A percentile compares a stretch with the other conserved stretches of the same genome.
Conservation (phyloP, 2,113 vertebrate species). For the Calonectris borealis region DNA sequence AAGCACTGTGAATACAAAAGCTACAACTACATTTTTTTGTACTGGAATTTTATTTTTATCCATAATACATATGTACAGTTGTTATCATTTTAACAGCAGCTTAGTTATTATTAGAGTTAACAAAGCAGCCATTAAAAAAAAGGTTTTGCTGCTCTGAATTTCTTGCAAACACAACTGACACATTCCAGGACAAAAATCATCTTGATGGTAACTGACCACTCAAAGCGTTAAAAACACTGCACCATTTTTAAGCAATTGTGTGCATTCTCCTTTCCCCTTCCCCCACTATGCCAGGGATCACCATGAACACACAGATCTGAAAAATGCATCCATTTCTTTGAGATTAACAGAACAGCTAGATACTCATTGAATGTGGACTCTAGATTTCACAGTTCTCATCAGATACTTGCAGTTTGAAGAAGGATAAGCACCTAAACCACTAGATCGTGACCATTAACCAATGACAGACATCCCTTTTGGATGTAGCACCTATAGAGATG, state of each 20-base stretch:
- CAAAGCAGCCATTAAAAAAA: not conserved
- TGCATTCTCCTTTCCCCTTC: not conserved
- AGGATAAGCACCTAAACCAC: not conserved
- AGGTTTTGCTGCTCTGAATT: not conserved
- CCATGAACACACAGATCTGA: not conserved
- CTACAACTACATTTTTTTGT: not conserved
- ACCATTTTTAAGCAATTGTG: not conserved
- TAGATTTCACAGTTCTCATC: not conserved
- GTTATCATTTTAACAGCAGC: not conserved
- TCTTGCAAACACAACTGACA: not conserved
- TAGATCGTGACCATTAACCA: not conserved
- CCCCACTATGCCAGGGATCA: not conserved
- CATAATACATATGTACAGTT: not conserved
- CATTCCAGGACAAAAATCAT: not conserved
- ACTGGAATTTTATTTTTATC: not conserved
- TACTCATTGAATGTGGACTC: not conserved
- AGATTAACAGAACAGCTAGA: not conserved
- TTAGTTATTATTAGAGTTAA: not conserved
- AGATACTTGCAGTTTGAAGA: not conserved
- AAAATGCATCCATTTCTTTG: not conserved
- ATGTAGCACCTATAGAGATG: not conserved
- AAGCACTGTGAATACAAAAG: not conserved
- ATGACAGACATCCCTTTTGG: not conserved
- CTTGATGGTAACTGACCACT: not conserved
- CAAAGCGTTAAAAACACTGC: not conserved